Conservation (phyloP, 2,113 vertebrate species). For the Glareola pratincola region DNA sequence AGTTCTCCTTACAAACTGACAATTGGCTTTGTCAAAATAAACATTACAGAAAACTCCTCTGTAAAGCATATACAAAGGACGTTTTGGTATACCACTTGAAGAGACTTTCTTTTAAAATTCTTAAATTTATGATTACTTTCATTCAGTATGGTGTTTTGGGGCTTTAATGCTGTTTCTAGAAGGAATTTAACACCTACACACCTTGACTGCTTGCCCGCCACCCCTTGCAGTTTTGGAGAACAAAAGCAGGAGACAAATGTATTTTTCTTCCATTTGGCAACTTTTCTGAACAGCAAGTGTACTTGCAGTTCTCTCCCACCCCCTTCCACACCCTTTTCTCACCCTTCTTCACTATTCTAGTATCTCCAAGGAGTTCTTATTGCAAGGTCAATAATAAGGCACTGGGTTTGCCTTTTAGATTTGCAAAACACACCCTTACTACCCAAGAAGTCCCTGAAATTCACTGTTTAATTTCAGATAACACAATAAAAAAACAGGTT, state of each 20-base stretch:
- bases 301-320: conserved; percentile 26
- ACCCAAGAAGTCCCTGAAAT: not conserved
- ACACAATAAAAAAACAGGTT: not conserved
- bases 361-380: not conserved
- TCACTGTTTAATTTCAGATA: not conserved
- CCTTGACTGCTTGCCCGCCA: not conserved
- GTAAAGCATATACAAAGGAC: not conserved
- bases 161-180: not conserved
- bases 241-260: conserved; percentile 4
- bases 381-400: not conserved
- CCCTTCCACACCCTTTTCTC: conserved; percentile 36
- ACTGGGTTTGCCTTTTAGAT: not conserved
- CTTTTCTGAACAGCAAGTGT: not conserved
- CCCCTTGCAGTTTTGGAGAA: not conserved
- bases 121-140: not conserved
- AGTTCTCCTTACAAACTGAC: no score
- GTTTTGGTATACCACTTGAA: not conserved
- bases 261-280: not conserved
- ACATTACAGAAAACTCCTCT: not conserved
- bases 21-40: not conserved
- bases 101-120: not conserved
- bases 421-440: not conserved
- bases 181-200: conserved; percentile 31
- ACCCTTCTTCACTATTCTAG: not conserved
- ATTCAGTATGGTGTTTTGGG: not conserved